Evolutionary conservation across 2,888 invertebrate species (phyloP), one percentile per base, ranked within the genome.

Genomic region (Augochlorella aurata): DNA sequence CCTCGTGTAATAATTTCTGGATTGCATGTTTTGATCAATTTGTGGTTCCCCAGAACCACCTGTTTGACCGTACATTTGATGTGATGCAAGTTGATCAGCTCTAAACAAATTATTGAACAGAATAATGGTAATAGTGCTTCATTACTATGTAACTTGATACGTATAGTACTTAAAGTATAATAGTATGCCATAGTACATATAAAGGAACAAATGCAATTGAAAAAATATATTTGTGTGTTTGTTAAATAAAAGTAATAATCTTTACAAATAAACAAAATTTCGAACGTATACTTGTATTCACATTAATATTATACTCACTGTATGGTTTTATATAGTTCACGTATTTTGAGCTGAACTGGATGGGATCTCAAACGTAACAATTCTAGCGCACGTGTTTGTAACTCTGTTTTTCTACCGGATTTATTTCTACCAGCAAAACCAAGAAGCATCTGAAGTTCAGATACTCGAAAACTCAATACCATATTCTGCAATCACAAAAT

Each of bases 361-460:
- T 96, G 95, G 77, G 96, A 95, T 90, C 95, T 95, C 84, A 95
- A 95, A 90, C 96, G 95, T 80, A 97, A 94, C 86, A 97, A 95
- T 91, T 96, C 96, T 88, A 97, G 92, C 81, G 97, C 97, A 90
- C 97, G 95, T 82, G 95, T 95, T 94, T 97, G 96, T 79, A 97
- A 94, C 93, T 97, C 97, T 90, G 95, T 95, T 94, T 98, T 98
- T 91, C 97, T 95, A 85, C 97, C 97, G 90, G 96, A 95, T 94
- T 97, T 97, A 92, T 96, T 97, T 93, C 96, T 95, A 88, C 97
- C 97, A 89, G 97, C 96, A 94, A 96, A 97, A 91, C 96, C 96
- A 92, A 97, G 95, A 92, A 98, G 94, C 94, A 96, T 96, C 94
- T 97, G 97, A 92, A 98, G 96, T 94, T 97, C 97, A 93, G 97